These are phyloP conservation scores for Anthonomus grandis DNA, from an alignment of 1,140 invertebrate species.

Conservation along the genomic window DNA sequence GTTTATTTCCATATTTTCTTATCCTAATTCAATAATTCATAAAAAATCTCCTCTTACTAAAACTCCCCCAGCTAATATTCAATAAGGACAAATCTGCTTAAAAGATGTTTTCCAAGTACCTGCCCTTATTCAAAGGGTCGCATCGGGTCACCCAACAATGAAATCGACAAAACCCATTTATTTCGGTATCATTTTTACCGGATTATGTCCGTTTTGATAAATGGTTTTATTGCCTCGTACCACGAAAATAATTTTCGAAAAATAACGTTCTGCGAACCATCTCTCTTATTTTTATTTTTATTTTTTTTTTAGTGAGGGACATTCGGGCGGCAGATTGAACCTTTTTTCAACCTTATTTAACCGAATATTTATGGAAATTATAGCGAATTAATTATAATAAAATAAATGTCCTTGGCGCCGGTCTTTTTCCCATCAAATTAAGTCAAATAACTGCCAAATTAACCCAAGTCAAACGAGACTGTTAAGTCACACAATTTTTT, in stretches of 20 bases:
- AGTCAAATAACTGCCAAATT: too few relatives aligned
- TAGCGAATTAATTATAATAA: too few relatives aligned
- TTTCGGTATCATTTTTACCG: constrained; percentile 1
- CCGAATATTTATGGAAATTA: too few relatives aligned
- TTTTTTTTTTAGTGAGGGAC: too few relatives aligned
- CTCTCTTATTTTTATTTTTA: too few relatives aligned
- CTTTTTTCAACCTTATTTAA: too few relatives aligned
- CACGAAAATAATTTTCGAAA: neutral
- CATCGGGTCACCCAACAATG: neutral
- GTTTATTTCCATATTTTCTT: too few relatives aligned
- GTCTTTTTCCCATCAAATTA: too few relatives aligned
- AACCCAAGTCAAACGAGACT: too few relatives aligned
- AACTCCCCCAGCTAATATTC: neutral
- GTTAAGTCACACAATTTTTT: too few relatives aligned
- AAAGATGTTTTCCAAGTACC: constrained; percentile 22
- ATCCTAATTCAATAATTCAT: too few relatives aligned
- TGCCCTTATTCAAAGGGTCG: constrained; percentile 11
- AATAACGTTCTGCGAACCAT: neutral
- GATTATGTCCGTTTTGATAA: constrained; percentile 1
- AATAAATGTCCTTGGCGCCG: too few relatives aligned
- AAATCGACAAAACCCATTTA: neutral
- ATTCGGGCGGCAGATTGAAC: constrained; percentile 1
- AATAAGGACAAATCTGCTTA: constrained; percentile 1
- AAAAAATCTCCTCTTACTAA: neutral
- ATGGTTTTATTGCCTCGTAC: constrained; percentile 18